These are phyloP conservation scores for Felis catus DNA, from an alignment of 2,113 vertebrate genomes.

Conservation along the genomic window F.catus_Fca126_mat1.0 CM031426.1:41610501-41611000, in stretches of 20 bases:
- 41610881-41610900: too few species aligned
- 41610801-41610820: background rate
- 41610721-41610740: background rate
- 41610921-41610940: background rate
- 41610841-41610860: background rate
- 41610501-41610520: background rate
- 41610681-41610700: background rate
- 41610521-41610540: background rate
- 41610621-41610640: background rate
- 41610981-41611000: background rate
- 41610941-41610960: background rate
- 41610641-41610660: background rate
- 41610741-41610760: background rate
- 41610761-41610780: background rate
- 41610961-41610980: background rate
- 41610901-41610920: background rate
- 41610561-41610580: background rate
- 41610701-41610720: background rate
- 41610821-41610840: background rate
- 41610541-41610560: background rate
- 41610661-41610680: background rate
- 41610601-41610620: background rate
- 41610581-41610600: background rate
- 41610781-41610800: background rate
- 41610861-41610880: background rate